Conservation (phyloP, 2,888 invertebrate genomes). For the Melieria crassipennis region DNA sequence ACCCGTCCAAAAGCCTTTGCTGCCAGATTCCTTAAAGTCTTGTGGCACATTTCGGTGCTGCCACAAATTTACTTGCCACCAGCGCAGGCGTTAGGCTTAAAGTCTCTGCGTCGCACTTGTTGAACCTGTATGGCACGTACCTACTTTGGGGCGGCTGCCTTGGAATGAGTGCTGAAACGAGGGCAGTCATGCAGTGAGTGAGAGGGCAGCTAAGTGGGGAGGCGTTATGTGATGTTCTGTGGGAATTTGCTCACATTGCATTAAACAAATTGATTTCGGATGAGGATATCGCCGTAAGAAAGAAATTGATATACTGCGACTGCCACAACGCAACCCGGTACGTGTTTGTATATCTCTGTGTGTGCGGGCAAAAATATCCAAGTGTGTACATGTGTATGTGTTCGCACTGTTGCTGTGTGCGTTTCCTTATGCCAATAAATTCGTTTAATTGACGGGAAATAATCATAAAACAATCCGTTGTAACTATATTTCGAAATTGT, state of each 20-base stretch:
- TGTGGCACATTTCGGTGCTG: no score
- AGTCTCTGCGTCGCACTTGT: background rate
- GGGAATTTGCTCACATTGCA: constrained; percentile 47
- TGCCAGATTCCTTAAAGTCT: no score
- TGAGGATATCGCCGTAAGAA: constrained; percentile 45
- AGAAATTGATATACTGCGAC: constrained; percentile 50
- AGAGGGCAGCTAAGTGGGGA: no score
- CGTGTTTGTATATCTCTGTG: constrained; percentile 15
- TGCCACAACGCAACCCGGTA: constrained; percentile 14
- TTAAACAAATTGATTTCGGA: constrained; percentile 57
- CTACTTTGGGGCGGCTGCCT: background rate
- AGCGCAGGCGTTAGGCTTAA: background rate
- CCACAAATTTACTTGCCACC: no score
- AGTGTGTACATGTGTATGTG: background rate
- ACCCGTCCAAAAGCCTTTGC: no score
- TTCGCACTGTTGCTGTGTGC: constrained; percentile 32
- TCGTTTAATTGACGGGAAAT: constrained; percentile 63
- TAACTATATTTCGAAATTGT: constrained; percentile 37
- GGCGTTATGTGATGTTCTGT: constrained; percentile 12
- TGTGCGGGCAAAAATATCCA: background rate
- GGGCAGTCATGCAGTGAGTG: no score
- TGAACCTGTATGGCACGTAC: background rate
- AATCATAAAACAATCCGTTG: constrained; percentile 62
- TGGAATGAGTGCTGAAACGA: background rate
- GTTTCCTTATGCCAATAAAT: constrained; percentile 62